phyloP scores from a whole-genome alignment of 2,888 invertebrate species.

The Coelinius sp. region DNA sequence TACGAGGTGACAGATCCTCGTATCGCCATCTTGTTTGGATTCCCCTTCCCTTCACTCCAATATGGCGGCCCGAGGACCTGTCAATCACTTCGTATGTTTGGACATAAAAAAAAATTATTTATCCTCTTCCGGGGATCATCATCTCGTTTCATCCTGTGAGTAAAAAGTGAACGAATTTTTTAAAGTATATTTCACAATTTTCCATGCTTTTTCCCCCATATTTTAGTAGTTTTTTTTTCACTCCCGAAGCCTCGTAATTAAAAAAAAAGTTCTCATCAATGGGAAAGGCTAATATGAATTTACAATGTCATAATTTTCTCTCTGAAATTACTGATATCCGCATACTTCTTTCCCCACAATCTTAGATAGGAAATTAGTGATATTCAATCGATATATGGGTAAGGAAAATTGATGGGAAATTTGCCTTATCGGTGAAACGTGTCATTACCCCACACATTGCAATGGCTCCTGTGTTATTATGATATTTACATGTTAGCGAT shows the following conservation, averaged over 20 bases:
- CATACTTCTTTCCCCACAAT: background rate
- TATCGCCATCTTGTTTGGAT: too few relatives aligned
- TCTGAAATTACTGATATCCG: background rate
- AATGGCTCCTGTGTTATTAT: background rate
- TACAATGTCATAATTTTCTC: background rate
- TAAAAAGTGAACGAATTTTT: too few relatives aligned
- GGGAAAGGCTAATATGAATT: background rate
- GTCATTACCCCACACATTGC: background rate
- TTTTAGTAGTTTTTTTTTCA: too few relatives aligned
- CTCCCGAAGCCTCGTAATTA: background rate
- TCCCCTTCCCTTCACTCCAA: too few relatives aligned
- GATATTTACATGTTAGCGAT: background rate
- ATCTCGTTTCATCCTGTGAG: too few relatives aligned
- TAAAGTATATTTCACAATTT: too few relatives aligned
- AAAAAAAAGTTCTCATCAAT: background rate
- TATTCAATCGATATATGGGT: background rate
- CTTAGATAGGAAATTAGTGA: background rate
- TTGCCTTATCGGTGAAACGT: background rate
- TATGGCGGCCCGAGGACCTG: too few relatives aligned
- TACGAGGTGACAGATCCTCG: too few relatives aligned
- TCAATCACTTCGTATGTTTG: too few relatives aligned
- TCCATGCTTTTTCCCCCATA: too few relatives aligned
- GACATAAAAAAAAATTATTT: too few relatives aligned
- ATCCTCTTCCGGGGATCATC: too few relatives aligned
- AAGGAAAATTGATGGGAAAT: constrained; percentile 10